Base-by-base conservation (phyloP, 2,797 vertebrate species). In the Saxicola maurus region DNA sequence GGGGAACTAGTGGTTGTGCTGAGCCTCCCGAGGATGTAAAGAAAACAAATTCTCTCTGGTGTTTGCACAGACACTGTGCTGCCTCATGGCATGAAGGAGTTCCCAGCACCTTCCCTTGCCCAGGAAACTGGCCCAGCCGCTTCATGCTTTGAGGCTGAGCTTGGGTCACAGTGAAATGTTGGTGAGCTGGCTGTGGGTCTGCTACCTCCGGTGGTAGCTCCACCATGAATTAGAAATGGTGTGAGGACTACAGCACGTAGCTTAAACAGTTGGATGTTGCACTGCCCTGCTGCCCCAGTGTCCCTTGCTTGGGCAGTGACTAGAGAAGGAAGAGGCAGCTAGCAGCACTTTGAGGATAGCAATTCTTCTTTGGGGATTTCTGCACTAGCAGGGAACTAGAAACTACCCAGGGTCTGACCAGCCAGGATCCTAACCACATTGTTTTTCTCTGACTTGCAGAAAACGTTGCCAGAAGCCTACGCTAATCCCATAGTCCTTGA, bases 371-470 rank as follows among this genome's bases (percentile, higher is more conserved):
- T 49, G 16, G 24, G 28, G 28, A 67, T 81, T 68, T 72, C 35
- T 91, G 45, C 51, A 7, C 8, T 10, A 48, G 16, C 6, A 52
- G 25, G 25, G 52, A 82, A 25, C 25, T 88, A 10, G 0, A 3
- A 86, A 37, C 55, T 28, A 65, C 33, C 27, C 33, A 62, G 38
- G 31, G 25, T 60, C 38, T 90, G 48, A 56, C 51, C 48, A 38
- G 13, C 8, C 51, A 46, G 25, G 14, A 66, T 64, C 13, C 46
- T 95, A 93, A 96, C 38, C 17, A 25, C 60, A 5, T 4, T 71
- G 45, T 68, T 93, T 86, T 72, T 93, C 56, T 93, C 38, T 94
- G 60, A 90, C 24, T 96, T 96, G 60, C 83, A 96, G 90, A 95
- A 87, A 81, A 90, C 33, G 45, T 51, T 84, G 56, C 67, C 92